Conservation (phyloP, 2,888 invertebrate species). For the Allygus modestus region DNA sequence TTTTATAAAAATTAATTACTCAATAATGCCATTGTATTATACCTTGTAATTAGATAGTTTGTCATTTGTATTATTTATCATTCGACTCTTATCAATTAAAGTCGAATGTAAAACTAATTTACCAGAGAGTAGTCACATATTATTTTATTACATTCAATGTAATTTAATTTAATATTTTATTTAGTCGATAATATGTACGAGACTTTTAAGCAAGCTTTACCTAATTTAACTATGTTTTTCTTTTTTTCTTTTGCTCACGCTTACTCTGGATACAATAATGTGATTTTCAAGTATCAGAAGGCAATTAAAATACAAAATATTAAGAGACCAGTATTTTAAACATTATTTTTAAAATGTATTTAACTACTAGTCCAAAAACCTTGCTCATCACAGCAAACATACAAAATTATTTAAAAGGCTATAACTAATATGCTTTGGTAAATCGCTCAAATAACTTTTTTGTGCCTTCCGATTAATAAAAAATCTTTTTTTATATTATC, state of each 20-base stretch:
- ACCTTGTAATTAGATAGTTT: slow-evolving; percentile 45
- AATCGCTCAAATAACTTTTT: slow-evolving; percentile 30
- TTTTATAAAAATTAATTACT: slow-evolving; percentile 56
- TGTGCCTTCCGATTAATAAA: slow-evolving; percentile 15
- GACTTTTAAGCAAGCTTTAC: slow-evolving; percentile 51
- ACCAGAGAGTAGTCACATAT: slow-evolving; percentile 61
- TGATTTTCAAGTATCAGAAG: slow-evolving; percentile 19
- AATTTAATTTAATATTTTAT: slow-evolving; percentile 53
- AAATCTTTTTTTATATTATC: not conserved
- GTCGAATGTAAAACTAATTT: slow-evolving; percentile 62
- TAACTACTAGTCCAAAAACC: not conserved
- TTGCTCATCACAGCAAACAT: not conserved
- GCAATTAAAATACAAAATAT: not conserved
- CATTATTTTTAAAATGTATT: not conserved
- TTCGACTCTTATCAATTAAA: slow-evolving; percentile 48
- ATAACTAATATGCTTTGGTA: not conserved
- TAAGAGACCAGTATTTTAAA: not conserved
- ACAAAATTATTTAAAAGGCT: slow-evolving; percentile 1
- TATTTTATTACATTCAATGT: slow-evolving; percentile 59
- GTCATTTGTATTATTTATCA: slow-evolving; percentile 56
- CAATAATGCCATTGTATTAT: slow-evolving; percentile 51
- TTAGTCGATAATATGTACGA: slow-evolving; percentile 38
- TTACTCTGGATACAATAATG: slow-evolving; percentile 34
- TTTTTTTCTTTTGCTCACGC: slow-evolving; percentile 17
- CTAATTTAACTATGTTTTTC: slow-evolving; percentile 9